Base-by-base conservation (phyloP, 2,797 vertebrate species). In the Falco concolor region DNA sequence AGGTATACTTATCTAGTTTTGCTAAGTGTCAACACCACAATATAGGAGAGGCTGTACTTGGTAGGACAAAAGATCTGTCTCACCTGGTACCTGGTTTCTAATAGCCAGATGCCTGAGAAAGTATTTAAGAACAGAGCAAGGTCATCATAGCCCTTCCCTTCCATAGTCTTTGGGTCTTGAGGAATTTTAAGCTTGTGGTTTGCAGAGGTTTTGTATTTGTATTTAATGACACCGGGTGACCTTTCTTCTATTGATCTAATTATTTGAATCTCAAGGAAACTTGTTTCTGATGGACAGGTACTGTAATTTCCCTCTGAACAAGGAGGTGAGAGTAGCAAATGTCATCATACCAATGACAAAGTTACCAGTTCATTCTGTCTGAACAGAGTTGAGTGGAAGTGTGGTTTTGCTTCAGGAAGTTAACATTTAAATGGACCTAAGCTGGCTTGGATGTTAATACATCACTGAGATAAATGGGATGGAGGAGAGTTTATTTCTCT, bases 341-440 rank as follows among this genome's bases (percentile, higher is more conserved):
- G 57, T 64, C 45, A 67, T 76, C 15, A 13, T 34, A 34, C 10
- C n/a, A 53, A 1, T 15, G 61, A 84, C 52, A 61, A 52, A 81
- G 63, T 53, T 67, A 68, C 38, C 28, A 36, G 42, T 63, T 65
- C 18, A 59, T 38, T 50, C 42, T 68, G 10, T 88, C 57, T 38
- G 30, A 82, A 77, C 9, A 87, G 57, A 81, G 44, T 47, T n/a
- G 36, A 30, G n/a, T 54, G 38, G 42, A 92, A 87, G 19, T 54
- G 50, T 57, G 57, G 20, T 72, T 85, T 90, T 95, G 44, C 79
- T 88, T 91, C 47, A 73, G 75, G 79, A 96, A 84, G 84, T 80
- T 95, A 92, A 63, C 91, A 93, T 94, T 96, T 94, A 95, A 95
- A 96, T 93, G 70, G 65, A 84, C 79, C 60, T 89, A n/a, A 64